These are phyloP conservation scores for Ips nitidus DNA, from an alignment of 1,140 invertebrate genomes.

Conservation along the genomic window DNA sequence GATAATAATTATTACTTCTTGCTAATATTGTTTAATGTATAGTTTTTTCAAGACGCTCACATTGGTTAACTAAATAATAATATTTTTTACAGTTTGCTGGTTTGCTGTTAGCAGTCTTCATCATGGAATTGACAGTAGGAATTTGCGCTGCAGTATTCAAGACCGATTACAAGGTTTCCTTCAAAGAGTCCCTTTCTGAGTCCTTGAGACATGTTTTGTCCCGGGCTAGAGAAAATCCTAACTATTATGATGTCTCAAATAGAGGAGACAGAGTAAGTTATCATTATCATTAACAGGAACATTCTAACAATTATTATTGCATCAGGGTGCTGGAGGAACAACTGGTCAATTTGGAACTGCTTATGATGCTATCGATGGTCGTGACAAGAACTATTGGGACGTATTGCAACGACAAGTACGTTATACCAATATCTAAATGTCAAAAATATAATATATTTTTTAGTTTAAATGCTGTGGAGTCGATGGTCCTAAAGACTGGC, in stretches of 20 bases:
- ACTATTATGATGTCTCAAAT: slow-evolving; percentile 53
- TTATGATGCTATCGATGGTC: slow-evolving; percentile 30
- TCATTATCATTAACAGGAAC: not conserved
- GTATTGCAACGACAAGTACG: slow-evolving; percentile 35
- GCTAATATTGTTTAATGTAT: too few species aligned
- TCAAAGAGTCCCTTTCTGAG: slow-evolving; percentile 60
- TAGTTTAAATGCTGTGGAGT: slow-evolving; percentile 70
- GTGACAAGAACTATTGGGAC: slow-evolving; percentile 38
- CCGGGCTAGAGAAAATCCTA: slow-evolving; percentile 62
- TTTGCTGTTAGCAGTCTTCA: slow-evolving; percentile 28
- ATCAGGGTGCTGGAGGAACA: slow-evolving; percentile 1
- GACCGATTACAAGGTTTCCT: slow-evolving; percentile 59
- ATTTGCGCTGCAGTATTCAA: slow-evolving; percentile 66
- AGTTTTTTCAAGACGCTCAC: too few species aligned
- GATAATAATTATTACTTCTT: too few species aligned
- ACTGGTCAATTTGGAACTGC: slow-evolving; percentile 26
- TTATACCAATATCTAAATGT: not conserved
- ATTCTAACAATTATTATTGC: not conserved
- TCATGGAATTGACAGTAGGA: slow-evolving; percentile 62
- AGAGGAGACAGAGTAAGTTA: slow-evolving; percentile 25
- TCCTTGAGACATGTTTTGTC: slow-evolving; percentile 54
- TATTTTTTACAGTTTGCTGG: slow-evolving; percentile 32
- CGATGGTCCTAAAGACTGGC: slow-evolving; percentile 55
- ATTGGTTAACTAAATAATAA: too few species aligned
- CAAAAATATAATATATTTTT: slow-evolving; percentile 5